Evolutionary conservation across 2,113 vertebrate species (phyloP).

Genomic region (Tiliqua scincoides): DNA sequence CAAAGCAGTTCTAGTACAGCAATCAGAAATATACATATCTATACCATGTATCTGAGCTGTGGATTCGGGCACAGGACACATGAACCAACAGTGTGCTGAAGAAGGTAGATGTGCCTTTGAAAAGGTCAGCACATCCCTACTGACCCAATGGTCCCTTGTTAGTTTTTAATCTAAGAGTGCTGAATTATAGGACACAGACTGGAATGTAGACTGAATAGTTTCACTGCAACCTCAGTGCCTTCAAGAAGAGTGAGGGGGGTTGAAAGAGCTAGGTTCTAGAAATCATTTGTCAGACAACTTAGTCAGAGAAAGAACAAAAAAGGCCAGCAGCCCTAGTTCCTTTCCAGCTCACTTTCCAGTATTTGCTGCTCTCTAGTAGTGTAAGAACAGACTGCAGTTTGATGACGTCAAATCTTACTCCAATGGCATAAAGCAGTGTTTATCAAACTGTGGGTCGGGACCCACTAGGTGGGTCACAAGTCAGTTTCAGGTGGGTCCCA

Average conservation of each 20-base stretch:
- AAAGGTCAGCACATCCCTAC: accelerated
- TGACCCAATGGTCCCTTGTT: neutral
- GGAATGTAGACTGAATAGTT: neutral
- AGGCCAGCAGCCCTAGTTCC: neutral
- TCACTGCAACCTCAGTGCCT: accelerated
- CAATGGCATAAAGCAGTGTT: too few species aligned
- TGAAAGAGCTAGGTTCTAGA: neutral
- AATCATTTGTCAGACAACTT: accelerated
- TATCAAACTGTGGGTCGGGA: too few species aligned
- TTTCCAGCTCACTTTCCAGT: neutral
- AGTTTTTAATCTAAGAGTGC: neutral
- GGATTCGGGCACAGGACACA: neutral
- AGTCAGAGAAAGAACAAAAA: neutral
- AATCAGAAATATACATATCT: neutral
- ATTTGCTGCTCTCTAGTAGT: conserved; percentile 73
- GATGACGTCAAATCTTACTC: neutral
- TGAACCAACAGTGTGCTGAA: neutral
- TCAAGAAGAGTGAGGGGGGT: neutral
- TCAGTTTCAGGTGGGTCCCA: too few species aligned
- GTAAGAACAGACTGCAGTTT: neutral
- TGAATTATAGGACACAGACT: neutral
- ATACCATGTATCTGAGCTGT: neutral
- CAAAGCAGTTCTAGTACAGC: neutral
- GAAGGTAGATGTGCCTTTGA: neutral
- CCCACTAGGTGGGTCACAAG: too few species aligned